phyloP scores from a whole-genome alignment of 2,797 vertebrate genomes.

The Chrosomus eos region DNA sequence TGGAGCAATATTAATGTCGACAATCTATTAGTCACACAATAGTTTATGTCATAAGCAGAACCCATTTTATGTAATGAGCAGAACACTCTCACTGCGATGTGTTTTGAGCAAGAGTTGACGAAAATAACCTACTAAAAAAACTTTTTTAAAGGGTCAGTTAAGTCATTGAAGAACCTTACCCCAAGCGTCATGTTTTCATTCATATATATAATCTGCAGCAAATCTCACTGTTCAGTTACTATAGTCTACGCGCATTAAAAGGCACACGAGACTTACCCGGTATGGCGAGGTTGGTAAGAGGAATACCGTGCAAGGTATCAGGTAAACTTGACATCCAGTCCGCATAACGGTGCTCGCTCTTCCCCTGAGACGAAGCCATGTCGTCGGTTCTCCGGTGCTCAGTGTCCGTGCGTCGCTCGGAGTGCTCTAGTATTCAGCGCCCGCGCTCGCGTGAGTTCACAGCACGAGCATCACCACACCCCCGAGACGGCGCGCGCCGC shows the following conservation, averaged over 20 bases:
- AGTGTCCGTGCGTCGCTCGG: constrained; percentile 58
- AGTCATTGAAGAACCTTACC: neutral
- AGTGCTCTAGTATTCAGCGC: constrained; percentile 31
- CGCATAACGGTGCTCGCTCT: constrained; percentile 86
- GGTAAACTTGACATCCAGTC: constrained; percentile 98
- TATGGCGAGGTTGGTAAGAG: constrained; percentile 93
- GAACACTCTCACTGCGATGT: constrained; percentile 1
- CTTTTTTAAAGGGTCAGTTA: constrained; percentile 15
- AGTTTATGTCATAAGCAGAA: constrained; percentile 18
- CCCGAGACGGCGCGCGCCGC: constrained; percentile 77
- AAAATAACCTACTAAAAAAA: neutral
- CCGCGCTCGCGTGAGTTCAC: constrained; percentile 65
- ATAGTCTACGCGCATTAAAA: neutral
- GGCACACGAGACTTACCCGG: constrained; percentile 82
- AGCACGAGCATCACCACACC: constrained; percentile 77
- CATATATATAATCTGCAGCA: neutral
- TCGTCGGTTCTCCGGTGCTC: constrained; percentile 71
- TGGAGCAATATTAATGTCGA: constrained; percentile 10
- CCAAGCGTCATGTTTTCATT: neutral
- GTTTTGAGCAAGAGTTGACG: neutral
- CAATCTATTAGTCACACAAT: constrained; percentile 8
- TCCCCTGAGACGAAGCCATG: constrained; percentile 96
- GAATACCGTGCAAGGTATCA: constrained; percentile 85
- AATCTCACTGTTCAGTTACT: neutral
- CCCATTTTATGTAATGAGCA: constrained; percentile 7